Percentiles rank a stretch among this genome's conserved stretches.
These are phyloP conservation scores for Octonoba sinensis DNA, from an alignment of 2,888 invertebrate genomes.

Conservation along the genomic window DNA sequence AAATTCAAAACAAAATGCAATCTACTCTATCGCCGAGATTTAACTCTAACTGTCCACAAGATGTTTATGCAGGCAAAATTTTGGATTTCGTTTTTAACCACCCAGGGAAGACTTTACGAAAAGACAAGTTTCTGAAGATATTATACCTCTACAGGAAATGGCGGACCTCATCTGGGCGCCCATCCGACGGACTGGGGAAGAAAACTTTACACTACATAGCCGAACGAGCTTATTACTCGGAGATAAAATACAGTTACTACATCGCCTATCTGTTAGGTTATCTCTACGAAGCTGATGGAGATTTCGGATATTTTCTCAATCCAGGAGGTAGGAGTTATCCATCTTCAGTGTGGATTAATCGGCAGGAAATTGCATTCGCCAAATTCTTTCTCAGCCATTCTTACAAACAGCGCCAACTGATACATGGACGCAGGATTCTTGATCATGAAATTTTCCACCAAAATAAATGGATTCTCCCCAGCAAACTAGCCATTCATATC, in stretches of 20 bases:
- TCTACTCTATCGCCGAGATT: too few species aligned
- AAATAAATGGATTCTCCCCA: not conserved
- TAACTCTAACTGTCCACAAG: too few species aligned
- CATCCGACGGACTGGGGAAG: not conserved
- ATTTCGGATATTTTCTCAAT: not conserved
- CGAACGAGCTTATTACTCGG: not conserved
- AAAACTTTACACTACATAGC: not conserved
- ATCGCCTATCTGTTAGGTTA: not conserved
- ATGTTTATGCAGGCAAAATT: too few species aligned
- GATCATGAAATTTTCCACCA: not conserved
- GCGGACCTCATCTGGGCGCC: not conserved
- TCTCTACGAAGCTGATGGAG: not conserved
- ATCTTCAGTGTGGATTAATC: not conserved
- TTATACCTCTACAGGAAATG: not conserved
- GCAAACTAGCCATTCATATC: not conserved
- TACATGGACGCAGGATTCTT: not conserved
- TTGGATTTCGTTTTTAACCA: too few species aligned
- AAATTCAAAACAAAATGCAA: too few species aligned
- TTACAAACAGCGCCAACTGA: not conserved
- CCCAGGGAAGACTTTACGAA: too few species aligned
- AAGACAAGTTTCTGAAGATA: too few species aligned
- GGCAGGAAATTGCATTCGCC: not conserved
- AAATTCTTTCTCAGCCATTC: not conserved
- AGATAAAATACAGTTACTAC: not conserved
- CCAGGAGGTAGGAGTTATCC: not conserved